Base-by-base conservation (phyloP, 2,888 invertebrate genomes). In the Oxycera nigricornis region DNA sequence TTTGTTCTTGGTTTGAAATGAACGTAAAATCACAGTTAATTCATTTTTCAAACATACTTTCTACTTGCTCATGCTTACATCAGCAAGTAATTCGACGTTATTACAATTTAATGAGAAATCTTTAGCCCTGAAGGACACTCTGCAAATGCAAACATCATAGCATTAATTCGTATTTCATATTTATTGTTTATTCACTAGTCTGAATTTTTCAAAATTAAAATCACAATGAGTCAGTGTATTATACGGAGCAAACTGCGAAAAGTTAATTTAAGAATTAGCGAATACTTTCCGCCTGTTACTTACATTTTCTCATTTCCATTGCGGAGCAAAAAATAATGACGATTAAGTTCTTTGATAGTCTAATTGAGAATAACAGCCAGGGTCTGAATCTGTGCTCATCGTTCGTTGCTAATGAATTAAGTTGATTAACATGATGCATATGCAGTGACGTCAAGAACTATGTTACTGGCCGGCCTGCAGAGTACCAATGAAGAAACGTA, bases 361-460 rank as follows among this genome's bases (percentile, higher is more conserved):
- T 68, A 68, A 68, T 68, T 68, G 67, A 68, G 67, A 68, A 68
- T 28, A 68, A 68, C 67, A 50, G 28, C 67, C 39, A 39, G n/a
- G 46, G 46, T 46, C 50, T 28, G 24, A 67, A 46, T 67, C 41
- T 17, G 50, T 35, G 9, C 50, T 26, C 61, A 30, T 61, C 61
- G 20, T 41, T 39, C 41, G 24, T n/a, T 46, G 46, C 35, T 31
- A 70, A 70, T 55, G 55, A 70, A 52, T 70, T 70, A 55, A 70
- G 20, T 70, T 70, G 31, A 70, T 70, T 70, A 70, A 41, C 65
- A 65, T 41, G 65, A 65, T 41, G 70, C 55, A 52, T 35, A 55
- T 7, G 41, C 22, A 20, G 20, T 31, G 31, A 31, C 22, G 24
- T 52, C 52, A 52, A 50, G 6, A 70, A 70, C 31, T 31, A 70